These are phyloP conservation scores for Emydocephalus ijimae DNA, from an alignment of 2,113 vertebrate species.

Conservation along the genomic window DNA sequence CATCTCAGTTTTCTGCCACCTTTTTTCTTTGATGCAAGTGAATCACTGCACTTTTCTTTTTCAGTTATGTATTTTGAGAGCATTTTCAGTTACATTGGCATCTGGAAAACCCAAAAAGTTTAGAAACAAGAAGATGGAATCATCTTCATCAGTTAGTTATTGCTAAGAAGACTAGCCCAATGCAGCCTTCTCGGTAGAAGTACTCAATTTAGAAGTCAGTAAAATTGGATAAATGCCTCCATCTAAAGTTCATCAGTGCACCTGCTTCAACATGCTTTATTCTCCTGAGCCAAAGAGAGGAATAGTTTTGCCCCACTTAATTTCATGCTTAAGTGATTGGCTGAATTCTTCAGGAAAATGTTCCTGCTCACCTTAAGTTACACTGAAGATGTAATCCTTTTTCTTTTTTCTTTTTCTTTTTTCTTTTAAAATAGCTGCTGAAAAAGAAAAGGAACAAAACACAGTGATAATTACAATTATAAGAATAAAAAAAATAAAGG, in stretches of 20 bases:
- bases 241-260: not conserved
- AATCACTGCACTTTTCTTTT: slow-evolving; percentile 11
- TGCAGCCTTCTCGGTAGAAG: not conserved
- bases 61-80: not conserved
- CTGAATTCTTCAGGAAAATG: not conserved
- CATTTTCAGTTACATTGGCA: not conserved
- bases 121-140: not conserved
- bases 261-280: not conserved
- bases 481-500: too few species aligned
- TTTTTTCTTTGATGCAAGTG: not conserved
- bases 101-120: not conserved
- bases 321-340: not conserved
- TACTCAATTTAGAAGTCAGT: not conserved
- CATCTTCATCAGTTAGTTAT: not conserved
- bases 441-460: not conserved
- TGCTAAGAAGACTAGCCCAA: not conserved
- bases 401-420: not conserved
- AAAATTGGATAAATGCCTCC: not conserved
- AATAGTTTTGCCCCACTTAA: not conserved
- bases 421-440: not conserved
- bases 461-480: not conserved
- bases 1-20: not conserved
- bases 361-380: not conserved
- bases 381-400: not conserved
- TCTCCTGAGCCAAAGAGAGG: not conserved